Conservation (phyloP, 2,888 invertebrate genomes). For the Drosophila aldrichi region DNA sequence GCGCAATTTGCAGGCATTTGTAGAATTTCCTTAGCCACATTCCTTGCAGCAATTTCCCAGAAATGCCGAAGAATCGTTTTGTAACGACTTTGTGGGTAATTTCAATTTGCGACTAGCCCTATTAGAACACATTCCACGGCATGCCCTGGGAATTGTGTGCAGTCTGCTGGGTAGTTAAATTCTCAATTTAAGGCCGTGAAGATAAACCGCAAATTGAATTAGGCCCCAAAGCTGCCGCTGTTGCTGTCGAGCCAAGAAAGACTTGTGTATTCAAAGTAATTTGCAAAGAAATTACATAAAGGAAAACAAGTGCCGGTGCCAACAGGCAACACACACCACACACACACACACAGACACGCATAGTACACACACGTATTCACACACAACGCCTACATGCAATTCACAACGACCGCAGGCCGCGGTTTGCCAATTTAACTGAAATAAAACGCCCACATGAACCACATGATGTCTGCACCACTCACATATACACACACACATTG, state of each 20-base stretch:
- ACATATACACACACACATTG: conserved; percentile 43
- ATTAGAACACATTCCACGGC: conserved; percentile 38
- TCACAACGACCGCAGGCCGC: conserved; percentile 44
- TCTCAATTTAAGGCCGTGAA: conserved; percentile 37
- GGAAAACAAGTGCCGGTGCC: conserved; percentile 77
- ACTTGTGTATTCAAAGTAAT: conserved; percentile 66
- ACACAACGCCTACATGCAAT: conserved; percentile 53
- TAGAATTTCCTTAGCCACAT: conserved; percentile 28
- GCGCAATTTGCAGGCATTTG: not conserved
- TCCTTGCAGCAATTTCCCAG: conserved; percentile 27
- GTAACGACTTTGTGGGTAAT: conserved; percentile 26
- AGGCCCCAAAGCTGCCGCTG: conserved; percentile 42
- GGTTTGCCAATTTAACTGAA: conserved; percentile 79
- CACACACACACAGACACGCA: conserved; percentile 23
- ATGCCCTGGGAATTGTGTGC: conserved; percentile 37
- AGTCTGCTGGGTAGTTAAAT: conserved; percentile 35
- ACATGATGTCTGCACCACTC: conserved; percentile 49
- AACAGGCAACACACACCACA: conserved; percentile 25
- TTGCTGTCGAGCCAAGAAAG: conserved; percentile 20
- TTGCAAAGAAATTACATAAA: conserved; percentile 80
- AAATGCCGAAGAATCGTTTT: conserved; percentile 16
- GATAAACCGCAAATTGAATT: conserved; percentile 75
- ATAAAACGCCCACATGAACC: conserved; percentile 76
- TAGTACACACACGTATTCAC: conserved; percentile 26
- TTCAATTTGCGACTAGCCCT: conserved; percentile 38